Evolutionary conservation across 2,113 vertebrate genomes (phyloP), one percentile per base, ranked within the genome.

Genomic region (Albula glossodonta): DNA sequence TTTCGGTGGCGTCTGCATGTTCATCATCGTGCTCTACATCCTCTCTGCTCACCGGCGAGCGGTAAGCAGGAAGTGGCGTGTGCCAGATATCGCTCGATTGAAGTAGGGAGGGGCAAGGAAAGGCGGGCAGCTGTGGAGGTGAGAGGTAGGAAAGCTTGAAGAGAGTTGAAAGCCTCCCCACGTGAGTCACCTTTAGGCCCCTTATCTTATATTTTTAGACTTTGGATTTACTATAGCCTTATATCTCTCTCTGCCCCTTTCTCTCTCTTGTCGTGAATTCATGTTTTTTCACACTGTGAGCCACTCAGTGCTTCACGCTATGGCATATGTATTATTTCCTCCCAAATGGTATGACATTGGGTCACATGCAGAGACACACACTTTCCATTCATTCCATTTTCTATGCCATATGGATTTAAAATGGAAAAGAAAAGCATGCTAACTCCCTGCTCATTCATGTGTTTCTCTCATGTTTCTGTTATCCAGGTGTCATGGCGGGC

Each of bases 401-500:
- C 31, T 41, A 41, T 41, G 31, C 31, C 31, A 41, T 41, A 41
- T 41, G 22, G 17, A 19, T 66, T 4, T 66, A 15, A 66, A 66
- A 66, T 19, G 22, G 7, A 22, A 19, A 66, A 66, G 60, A 66
- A 66, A 19, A 66, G 17, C 7, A 7, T 12, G 10, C 56, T 60
- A 15, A 15, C 17, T n/a, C 70, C 6, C n/a, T 74, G 4, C 70
- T 74, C 70, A 74, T 31, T 74, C 9, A 25, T 9, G 22, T 10
- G 7, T 74, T n/a, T 74, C 22, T 25, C 70, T 74, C 9, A 31
- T 74, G 70, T 74, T 4, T 92, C 80, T 89, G 88, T 90, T 60
- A 50, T 90, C 51, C 86, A 99, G 98, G 95, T 99, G 49, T 91
- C 93, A 87, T 98, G 97, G 97, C 95, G 96, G 87, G 90, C 97